Evolutionary conservation across 2,888 invertebrate genomes (phyloP).

Genomic region (Tiliacea citrago): DNA sequence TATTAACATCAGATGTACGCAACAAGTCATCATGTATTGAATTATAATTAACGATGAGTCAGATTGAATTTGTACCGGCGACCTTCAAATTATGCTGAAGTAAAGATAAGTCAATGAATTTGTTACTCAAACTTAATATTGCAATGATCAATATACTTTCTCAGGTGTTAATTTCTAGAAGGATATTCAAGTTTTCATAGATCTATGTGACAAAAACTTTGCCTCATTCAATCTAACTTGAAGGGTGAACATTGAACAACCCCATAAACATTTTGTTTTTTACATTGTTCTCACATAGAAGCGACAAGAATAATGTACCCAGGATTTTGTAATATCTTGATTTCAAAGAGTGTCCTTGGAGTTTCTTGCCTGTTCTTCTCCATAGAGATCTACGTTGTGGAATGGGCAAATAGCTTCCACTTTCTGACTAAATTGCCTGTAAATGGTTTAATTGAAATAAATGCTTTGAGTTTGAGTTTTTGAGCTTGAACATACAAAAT

Average conservation of each 20-base stretch:
- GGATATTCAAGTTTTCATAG: not conserved
- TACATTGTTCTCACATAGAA: too few relatives aligned
- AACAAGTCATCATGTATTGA: slow-evolving; percentile 54
- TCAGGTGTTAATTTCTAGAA: not conserved
- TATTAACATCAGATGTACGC: slow-evolving; percentile 26
- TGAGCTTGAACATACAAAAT: too few relatives aligned
- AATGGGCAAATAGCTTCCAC: too few relatives aligned
- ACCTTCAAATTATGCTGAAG: slow-evolving; percentile 42
- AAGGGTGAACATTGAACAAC: not conserved
- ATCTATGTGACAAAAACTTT: not conserved
- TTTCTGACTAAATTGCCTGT: too few relatives aligned
- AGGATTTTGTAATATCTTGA: too few relatives aligned
- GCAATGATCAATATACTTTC: slow-evolving; percentile 1
- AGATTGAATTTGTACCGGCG: slow-evolving; percentile 29
- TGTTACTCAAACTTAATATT: slow-evolving; percentile 18
- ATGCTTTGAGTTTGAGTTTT: too few relatives aligned
- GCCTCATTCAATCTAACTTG: not conserved
- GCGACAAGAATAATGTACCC: too few relatives aligned
- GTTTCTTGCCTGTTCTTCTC: too few relatives aligned
- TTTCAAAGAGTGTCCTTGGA: too few relatives aligned
- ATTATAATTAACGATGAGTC: slow-evolving; percentile 65
- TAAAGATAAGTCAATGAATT: slow-evolving; percentile 35
- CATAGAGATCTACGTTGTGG: too few relatives aligned
- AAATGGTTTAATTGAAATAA: too few relatives aligned
- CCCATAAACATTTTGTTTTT: too few relatives aligned